Evolutionary conservation across 2,113 vertebrate genomes (phyloP).

Genomic region (Probosciger aterrimus): DNA sequence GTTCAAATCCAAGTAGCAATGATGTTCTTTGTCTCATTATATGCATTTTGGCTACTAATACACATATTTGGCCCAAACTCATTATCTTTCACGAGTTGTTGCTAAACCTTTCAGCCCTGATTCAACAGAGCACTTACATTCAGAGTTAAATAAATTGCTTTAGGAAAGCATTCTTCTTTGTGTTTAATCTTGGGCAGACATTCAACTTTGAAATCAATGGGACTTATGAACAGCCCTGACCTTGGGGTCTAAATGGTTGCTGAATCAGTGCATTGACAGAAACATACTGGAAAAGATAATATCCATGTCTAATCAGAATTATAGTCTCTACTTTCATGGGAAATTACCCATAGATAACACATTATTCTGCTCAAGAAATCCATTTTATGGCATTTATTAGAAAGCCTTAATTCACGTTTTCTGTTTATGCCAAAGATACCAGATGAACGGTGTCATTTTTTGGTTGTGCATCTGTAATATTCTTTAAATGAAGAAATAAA

Average conservation of each 20-base stretch:
- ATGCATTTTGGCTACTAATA: background rate
- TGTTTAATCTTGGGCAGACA: constrained; percentile 28
- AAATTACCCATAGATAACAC: constrained; percentile 38
- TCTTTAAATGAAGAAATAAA: background rate
- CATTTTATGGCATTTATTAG: constrained; percentile 25
- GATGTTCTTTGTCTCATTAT: background rate
- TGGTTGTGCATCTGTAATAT: background rate
- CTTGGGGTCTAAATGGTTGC: constrained; percentile 46
- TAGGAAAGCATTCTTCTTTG: constrained; percentile 17
- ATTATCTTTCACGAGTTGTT: background rate
- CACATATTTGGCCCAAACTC: background rate
- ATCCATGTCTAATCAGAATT: constrained; percentile 40
- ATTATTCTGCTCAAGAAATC: constrained; percentile 30
- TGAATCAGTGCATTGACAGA: constrained; percentile 47
- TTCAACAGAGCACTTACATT: constrained; percentile 32
- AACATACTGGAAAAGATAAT: constrained; percentile 38
- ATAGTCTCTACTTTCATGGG: constrained; percentile 11
- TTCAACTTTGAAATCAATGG: constrained; percentile 23
- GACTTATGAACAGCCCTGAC: constrained; percentile 26
- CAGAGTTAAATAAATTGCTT: constrained; percentile 42
- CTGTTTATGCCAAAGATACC: background rate
- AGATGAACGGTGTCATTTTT: background rate
- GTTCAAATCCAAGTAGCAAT: background rate
- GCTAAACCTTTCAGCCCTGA: background rate
- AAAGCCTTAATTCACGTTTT: background rate